phyloP scores from a whole-genome alignment of 2,797 vertebrate species.

The Cynodonichthys magdalenae region DNA sequence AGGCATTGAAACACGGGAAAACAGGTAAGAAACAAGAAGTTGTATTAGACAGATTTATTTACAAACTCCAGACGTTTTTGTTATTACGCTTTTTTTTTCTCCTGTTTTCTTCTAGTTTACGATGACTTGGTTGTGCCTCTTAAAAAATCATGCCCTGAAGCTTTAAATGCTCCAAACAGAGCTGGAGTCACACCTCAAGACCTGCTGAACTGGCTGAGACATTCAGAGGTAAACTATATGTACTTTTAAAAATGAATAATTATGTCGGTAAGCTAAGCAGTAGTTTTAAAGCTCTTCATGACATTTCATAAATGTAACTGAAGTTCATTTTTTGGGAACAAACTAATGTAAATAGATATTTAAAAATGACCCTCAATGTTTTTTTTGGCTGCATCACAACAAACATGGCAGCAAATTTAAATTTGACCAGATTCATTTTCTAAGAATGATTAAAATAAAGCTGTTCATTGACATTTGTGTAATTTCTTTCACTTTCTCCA shows the following conservation, averaged over 20 bases:
- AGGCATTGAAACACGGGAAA: conserved; percentile 74
- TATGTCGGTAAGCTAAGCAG: no score
- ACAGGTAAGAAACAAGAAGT: conserved; percentile 41
- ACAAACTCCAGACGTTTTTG: not conserved
- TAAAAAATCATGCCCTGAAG: conserved; percentile 78
- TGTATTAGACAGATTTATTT: no score
- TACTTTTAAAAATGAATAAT: no score
- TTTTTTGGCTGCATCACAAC: not conserved
- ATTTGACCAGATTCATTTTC: not conserved
- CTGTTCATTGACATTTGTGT: not conserved
- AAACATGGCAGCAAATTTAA: not conserved
- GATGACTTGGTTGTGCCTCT: conserved; percentile 87
- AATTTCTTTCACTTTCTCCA: conserved; percentile 25
- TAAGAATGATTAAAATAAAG: not conserved
- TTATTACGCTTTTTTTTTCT: not conserved
- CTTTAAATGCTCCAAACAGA: conserved; percentile 78
- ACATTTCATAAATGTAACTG: not conserved
- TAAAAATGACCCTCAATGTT: not conserved
- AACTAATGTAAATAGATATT: no score
- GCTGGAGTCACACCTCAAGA: conserved; percentile 86
- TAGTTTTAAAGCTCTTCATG: no score
- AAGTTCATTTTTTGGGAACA: not conserved
- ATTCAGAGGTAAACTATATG: conserved; percentile 56
- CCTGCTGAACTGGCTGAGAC: conserved; percentile 80
- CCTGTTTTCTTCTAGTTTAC: conserved; percentile 71